Percentiles rank a stretch among this genome's conserved stretches.
Conservation (phyloP, 2,797 vertebrate species). For the Capromys pilorides region DNA sequence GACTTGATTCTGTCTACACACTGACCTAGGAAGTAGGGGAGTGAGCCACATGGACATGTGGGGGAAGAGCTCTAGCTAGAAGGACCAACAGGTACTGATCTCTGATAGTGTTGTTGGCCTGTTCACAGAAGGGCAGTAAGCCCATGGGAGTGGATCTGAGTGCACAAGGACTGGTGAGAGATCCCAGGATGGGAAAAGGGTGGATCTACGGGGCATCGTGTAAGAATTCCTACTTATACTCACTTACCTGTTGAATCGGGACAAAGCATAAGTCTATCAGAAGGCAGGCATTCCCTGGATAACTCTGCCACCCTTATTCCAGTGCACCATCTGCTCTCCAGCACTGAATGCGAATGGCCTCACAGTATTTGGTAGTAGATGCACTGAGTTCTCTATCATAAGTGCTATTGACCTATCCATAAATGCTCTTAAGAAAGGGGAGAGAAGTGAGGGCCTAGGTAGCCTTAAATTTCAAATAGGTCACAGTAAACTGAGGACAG, state of each 20-base stretch:
- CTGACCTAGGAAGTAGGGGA: not conserved
- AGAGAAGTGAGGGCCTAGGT: not conserved
- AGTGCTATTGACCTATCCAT: not conserved
- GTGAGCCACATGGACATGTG: not conserved
- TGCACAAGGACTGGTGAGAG: not conserved
- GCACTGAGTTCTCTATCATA: not conserved
- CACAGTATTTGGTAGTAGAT: not conserved
- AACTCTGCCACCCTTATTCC: not conserved
- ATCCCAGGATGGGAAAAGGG: not conserved
- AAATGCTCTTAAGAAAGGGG: not conserved
- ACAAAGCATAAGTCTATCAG: not conserved
- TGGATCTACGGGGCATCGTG: accelerated
- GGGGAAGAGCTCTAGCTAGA: not conserved
- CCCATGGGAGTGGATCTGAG: not conserved
- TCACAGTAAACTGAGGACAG: slow-evolving; percentile 26
- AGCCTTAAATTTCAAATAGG: not conserved
- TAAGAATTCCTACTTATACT: not conserved
- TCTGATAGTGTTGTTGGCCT: not conserved
- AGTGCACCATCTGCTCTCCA: not conserved
- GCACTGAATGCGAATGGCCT: not conserved
- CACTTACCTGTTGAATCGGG: not conserved
- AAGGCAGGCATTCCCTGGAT: not conserved
- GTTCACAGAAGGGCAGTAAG: not conserved
- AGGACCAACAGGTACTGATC: not conserved
- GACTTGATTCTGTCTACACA: not conserved